Conservation (phyloP, 2,797 vertebrate species). For the Masticophis lateralis region DNA sequence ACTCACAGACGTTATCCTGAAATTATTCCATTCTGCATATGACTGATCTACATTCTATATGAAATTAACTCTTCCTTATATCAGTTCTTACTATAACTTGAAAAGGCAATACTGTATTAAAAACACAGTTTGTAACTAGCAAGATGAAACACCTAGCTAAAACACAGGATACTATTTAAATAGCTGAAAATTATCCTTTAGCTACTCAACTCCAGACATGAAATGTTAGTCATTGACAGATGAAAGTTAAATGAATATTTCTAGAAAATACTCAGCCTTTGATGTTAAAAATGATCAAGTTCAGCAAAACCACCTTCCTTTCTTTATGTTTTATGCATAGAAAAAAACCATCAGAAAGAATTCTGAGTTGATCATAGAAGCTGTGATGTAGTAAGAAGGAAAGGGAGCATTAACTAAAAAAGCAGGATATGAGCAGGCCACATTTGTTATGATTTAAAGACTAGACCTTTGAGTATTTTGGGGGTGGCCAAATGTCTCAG, state of each 20-base stretch:
- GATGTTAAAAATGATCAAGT: not conserved
- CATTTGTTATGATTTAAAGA: not conserved
- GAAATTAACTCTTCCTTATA: not conserved
- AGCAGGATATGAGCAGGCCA: not conserved
- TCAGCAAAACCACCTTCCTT: not conserved
- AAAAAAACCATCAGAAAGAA: not conserved
- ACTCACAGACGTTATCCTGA: not conserved
- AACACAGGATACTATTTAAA: not conserved
- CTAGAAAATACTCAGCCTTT: not conserved
- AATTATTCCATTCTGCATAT: not conserved
- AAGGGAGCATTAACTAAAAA: not conserved
- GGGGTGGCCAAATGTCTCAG: not conserved
- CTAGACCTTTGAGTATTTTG: not conserved
- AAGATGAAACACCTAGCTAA: not conserved
- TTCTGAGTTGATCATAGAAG: not conserved
- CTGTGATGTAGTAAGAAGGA: not conserved
- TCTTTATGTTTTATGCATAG: not conserved
- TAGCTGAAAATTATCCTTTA: not conserved
- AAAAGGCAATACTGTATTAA: not conserved
- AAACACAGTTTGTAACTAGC: not conserved
- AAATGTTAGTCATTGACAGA: not conserved
- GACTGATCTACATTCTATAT: not conserved
- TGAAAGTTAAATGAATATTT: not conserved
- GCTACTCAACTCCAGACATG: not conserved
- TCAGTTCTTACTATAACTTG: not conserved